phyloP scores from a whole-genome alignment of 1,140 invertebrate genomes.

The Brachionus angularis region DNA sequence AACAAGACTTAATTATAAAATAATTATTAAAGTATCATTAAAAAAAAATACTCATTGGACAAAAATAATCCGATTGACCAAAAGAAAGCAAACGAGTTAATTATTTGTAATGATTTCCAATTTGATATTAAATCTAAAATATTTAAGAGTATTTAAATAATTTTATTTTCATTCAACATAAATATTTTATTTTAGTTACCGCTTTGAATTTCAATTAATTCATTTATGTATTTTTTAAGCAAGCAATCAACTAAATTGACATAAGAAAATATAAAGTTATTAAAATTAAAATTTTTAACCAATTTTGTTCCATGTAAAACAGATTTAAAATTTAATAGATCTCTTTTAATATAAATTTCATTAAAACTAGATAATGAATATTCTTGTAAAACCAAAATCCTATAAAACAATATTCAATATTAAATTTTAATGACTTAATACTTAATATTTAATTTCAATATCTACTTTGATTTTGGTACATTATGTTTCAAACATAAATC shows the following conservation, averaged over 20 bases:
- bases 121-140: conserved; percentile 15
- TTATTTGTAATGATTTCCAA: conserved; percentile 10
- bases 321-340: background rate
- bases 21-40: background rate
- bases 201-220: conserved; percentile 1
- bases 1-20: background rate
- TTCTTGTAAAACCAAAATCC: conserved; percentile 14
- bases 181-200: background rate
- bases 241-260: conserved; percentile 35
- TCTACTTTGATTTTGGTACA: conserved; percentile 14
- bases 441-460: background rate
- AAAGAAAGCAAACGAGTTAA: conserved; percentile 27
- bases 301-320: conserved; percentile 15
- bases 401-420: background rate
- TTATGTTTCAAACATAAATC: conserved; percentile 15
- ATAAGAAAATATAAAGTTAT: conserved; percentile 29
- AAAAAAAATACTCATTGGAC: background rate
- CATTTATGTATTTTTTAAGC: conserved; percentile 7
- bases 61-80: conserved; percentile 32
- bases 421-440: too few species aligned
- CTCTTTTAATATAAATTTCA: background rate
- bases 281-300: background rate
- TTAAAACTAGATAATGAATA: background rate
- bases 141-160: background rate
- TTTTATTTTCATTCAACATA: too few species aligned